Evolutionary conservation across 2,888 invertebrate species (phyloP), one percentile per base, ranked within the genome.

Genomic region (Stenodema calcarata): DNA sequence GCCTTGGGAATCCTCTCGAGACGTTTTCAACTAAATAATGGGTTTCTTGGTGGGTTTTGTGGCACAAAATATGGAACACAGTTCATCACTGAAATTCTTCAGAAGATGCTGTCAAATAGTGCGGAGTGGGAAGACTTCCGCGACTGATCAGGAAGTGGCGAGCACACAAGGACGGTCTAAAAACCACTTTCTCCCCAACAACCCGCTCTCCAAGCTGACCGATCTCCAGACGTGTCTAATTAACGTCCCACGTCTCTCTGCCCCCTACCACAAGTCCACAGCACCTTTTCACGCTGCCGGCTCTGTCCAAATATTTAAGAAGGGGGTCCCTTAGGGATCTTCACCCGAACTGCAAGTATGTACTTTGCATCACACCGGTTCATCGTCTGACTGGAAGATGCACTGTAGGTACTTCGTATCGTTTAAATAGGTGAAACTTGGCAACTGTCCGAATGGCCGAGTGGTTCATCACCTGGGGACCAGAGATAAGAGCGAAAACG

Each of bases 151-250:
- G 84, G 84, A 84, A 84, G 73, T 44, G 73, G 84, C 18, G 73
- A 44, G 44, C 27, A 84, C 54, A 84, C 75, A 62, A 75, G 73
- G 73, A 73, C 84, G 70, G 47, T 84, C 75, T 75, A 75, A 75
- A 75, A 84, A 84, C 84, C 84, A 73, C 84, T 84, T 84, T 84
- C 84, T 54, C 84, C 73, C 84, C 42, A 73, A 30, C 73, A 44
- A 28, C 73, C 75, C 44, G 70, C 84, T 47, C 84, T 70, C 44
- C 47, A 27, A 47, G 84, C 84, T 84, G 73, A 42, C 84, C 75
- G 84, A 73, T 75, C 84, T 42, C 84, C 70, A 75, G 75, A 84
- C 84, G 84, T 47, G 84, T 84, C 84, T 75, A 84, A 84, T 84
- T 84, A 84, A 84, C 73, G 84, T 70, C 84, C 84, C 75, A 73